phyloP scores from a whole-genome alignment of 2,113 vertebrate species.

The Peucedramus taeniatus region DNA sequence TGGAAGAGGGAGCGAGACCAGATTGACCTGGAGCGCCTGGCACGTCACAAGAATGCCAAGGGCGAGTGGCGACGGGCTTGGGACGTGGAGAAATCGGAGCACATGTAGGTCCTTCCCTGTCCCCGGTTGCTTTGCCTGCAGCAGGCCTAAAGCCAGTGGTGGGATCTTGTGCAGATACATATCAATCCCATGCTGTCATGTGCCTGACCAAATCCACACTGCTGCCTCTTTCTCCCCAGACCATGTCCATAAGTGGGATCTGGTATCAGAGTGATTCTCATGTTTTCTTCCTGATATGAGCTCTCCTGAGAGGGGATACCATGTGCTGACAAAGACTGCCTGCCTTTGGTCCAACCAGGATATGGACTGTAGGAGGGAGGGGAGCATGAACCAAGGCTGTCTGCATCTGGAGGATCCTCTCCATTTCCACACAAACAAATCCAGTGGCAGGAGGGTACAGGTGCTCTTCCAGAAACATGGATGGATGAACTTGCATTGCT shows the following conservation, averaged over 20 bases:
- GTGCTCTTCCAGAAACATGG: neutral
- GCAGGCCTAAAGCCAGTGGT: neutral
- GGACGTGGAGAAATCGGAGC: constrained; percentile 91
- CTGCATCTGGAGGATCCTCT: neutral
- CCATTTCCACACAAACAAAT: neutral
- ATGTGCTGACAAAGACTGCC: neutral
- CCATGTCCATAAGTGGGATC: neutral
- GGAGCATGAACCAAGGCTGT: neutral
- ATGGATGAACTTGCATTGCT: neutral
- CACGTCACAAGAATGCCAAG: constrained; percentile 89
- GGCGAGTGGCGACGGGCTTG: constrained; percentile 96
- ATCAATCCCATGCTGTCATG: neutral
- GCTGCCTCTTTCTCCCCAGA: neutral
- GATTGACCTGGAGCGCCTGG: constrained; percentile 89
- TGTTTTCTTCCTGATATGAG: neutral
- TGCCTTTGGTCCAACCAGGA: neutral
- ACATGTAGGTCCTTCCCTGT: constrained; percentile 79
- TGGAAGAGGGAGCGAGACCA: constrained; percentile 94
- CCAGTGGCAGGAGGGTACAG: neutral
- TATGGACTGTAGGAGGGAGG: neutral
- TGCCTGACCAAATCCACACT: neutral
- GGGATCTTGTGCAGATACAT: neutral
- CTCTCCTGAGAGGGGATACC: neutral
- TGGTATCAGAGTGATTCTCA: neutral
- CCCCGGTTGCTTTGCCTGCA: neutral